Percentiles rank a stretch among this genome's conserved stretches.
phyloP scores from a whole-genome alignment of 2,113 vertebrate genomes.

The Panthera leo region DNA sequence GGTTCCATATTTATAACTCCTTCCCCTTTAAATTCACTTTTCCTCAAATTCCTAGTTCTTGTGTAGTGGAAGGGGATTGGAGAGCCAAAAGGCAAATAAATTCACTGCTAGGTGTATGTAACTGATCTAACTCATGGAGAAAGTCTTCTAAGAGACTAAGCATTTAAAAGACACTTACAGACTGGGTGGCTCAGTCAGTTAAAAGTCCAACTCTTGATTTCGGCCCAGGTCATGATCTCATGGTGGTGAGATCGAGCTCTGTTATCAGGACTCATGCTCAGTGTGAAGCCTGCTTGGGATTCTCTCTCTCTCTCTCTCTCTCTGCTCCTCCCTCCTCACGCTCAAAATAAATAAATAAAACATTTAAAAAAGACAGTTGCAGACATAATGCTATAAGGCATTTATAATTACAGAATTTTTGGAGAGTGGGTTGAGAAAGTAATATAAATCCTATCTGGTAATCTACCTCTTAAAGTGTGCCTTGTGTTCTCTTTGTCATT shows the following conservation, averaged over 20 bases:
- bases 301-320: too few relatives aligned
- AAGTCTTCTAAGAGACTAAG: not conserved
- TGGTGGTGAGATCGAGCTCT: too few relatives aligned
- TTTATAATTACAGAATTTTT: not conserved
- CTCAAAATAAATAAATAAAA: too few relatives aligned
- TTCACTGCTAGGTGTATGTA: not conserved
- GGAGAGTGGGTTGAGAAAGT: not conserved
- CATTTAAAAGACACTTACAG: not conserved
- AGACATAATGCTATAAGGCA: not conserved
- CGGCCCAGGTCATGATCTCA: too few relatives aligned
- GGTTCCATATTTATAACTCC: not conserved
- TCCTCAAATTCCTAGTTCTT: not conserved
- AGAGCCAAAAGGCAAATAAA: not conserved
- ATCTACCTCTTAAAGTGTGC: not conserved
- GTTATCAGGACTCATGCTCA: too few relatives aligned
- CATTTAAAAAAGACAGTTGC: not conserved
- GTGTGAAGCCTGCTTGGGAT: too few relatives aligned
- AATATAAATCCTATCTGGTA: not conserved
- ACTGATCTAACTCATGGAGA: not conserved
- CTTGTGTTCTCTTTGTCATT: not conserved
- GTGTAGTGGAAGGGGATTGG: not conserved
- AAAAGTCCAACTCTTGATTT: too few relatives aligned
- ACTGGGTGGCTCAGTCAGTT: too few relatives aligned
- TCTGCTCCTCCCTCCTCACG: too few relatives aligned
- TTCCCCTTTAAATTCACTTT: not conserved